Percentiles rank a stretch among this genome's conserved stretches.
Conservation (phyloP, 2,888 invertebrate species). For the Spicauda simplicius region DNA sequence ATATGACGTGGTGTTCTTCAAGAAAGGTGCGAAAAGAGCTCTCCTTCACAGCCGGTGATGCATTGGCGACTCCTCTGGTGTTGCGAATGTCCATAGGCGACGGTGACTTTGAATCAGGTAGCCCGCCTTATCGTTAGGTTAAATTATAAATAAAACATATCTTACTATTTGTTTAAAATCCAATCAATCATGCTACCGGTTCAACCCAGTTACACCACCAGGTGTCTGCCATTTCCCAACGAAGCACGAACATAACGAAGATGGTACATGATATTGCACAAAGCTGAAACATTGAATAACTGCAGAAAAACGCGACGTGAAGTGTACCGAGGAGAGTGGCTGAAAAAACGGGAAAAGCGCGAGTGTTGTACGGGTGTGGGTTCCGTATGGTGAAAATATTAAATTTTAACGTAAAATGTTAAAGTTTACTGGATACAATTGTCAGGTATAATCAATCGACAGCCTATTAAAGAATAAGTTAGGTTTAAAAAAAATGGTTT, state of each 20-base stretch:
- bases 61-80: too few species aligned
- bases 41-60: too few species aligned
- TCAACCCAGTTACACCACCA: conserved; percentile 8
- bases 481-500: too few species aligned
- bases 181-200: neutral
- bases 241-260: conserved; percentile 6
- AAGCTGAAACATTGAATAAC: conserved; percentile 33
- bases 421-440: too few species aligned
- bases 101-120: too few species aligned
- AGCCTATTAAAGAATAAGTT: too few species aligned
- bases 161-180: neutral
- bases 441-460: too few species aligned
- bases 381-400: neutral
- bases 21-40: too few species aligned
- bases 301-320: conserved; percentile 44
- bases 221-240: conserved; percentile 7
- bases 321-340: conserved; percentile 48
- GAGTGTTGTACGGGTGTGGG: neutral
- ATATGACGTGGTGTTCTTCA: too few species aligned
- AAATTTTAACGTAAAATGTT: neutral
- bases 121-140: too few species aligned
- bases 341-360: conserved; percentile 18
- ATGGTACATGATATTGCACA: conserved; percentile 35
- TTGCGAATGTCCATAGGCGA: too few species aligned
- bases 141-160: too few species aligned